Conservation (phyloP, 2,797 vertebrate genomes). For the Sebastolobus alascanus region DNA sequence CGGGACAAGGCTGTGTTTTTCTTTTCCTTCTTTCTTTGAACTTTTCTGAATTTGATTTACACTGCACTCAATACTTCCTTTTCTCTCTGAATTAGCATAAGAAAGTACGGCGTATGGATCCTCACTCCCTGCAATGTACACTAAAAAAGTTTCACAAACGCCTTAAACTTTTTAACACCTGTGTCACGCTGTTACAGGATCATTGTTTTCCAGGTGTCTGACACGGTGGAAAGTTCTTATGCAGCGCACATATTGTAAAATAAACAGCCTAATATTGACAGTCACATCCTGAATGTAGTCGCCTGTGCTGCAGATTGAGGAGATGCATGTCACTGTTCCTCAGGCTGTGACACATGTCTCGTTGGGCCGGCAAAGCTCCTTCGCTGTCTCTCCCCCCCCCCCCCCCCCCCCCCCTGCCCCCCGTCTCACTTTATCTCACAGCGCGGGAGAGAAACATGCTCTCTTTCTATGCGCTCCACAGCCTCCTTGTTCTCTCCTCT, state of each 20-base stretch:
- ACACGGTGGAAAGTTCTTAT: slow-evolving; percentile 32
- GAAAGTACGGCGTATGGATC: slow-evolving; percentile 40
- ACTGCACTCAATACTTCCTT: slow-evolving; percentile 30
- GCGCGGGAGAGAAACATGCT: slow-evolving; percentile 70
- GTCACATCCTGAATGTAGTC: slow-evolving; percentile 38
- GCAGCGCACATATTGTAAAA: slow-evolving; percentile 43
- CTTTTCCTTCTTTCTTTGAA: slow-evolving; percentile 58
- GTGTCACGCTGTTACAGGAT: slow-evolving; percentile 30
- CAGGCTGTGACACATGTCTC: slow-evolving; percentile 82
- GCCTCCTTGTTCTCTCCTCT: slow-evolving; percentile 77
- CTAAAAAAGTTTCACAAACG: slow-evolving; percentile 59
- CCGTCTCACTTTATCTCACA: slow-evolving; percentile 54
- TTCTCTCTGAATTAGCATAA: slow-evolving; percentile 53
- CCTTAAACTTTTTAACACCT: slow-evolving; percentile 59
- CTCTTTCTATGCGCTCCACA: slow-evolving; percentile 81
- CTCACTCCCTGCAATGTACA: slow-evolving; percentile 32
- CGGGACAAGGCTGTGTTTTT: slow-evolving; percentile 36
- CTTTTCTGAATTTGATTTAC: slow-evolving; percentile 63
- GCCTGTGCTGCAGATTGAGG: slow-evolving; percentile 52
- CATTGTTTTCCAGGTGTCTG: slow-evolving; percentile 40
- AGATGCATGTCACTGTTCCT: slow-evolving; percentile 65
- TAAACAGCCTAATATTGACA: slow-evolving; percentile 64
- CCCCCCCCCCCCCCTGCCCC: neutral
- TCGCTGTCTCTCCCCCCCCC: slow-evolving; percentile 4
- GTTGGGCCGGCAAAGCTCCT: slow-evolving; percentile 66